These are phyloP conservation scores for Aelia acuminata DNA, from an alignment of 2,888 invertebrate species.

Conservation along the genomic window DNA sequence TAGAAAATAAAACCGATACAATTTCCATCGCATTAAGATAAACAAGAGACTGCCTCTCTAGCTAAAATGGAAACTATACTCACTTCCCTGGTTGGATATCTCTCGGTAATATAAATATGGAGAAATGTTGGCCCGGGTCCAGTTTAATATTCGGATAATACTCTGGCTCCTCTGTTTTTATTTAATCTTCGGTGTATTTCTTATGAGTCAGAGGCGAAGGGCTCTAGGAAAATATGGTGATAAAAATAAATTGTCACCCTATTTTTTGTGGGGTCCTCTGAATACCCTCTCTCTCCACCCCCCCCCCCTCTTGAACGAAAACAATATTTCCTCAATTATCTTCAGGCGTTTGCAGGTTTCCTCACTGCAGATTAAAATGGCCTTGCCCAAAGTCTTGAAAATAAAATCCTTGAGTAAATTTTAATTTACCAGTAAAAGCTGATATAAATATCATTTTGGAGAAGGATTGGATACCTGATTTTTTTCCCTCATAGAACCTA, in stretches of 20 bases:
- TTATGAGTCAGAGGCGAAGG: constrained; percentile 2
- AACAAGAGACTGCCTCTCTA: neutral
- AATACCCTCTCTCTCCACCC: neutral
- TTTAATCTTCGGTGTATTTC: constrained; percentile 42
- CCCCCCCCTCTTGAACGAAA: neutral
- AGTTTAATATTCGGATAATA: constrained; percentile 48
- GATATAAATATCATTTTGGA: neutral
- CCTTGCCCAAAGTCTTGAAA: neutral
- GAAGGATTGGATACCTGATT: no score
- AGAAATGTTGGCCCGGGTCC: constrained; percentile 28
- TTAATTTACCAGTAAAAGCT: neutral
- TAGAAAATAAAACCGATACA: neutral
- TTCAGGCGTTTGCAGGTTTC: neutral
- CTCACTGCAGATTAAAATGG: neutral
- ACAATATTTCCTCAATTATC: constrained; percentile 4
- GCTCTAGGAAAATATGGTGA: constrained; percentile 11
- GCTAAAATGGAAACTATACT: neutral
- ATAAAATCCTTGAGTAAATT: neutral
- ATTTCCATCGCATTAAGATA: constrained; percentile 8
- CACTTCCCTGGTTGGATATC: neutral
- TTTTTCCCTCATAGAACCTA: no score
- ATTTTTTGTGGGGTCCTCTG: neutral
- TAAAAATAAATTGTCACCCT: constrained; percentile 40
- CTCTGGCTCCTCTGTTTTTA: constrained; percentile 3
- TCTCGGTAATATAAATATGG: constrained; percentile 19